Evolutionary conservation across 2,113 vertebrate genomes (phyloP), one percentile per base, ranked within the genome.

Genomic region (Neomonachus schauinslandi): DNA sequence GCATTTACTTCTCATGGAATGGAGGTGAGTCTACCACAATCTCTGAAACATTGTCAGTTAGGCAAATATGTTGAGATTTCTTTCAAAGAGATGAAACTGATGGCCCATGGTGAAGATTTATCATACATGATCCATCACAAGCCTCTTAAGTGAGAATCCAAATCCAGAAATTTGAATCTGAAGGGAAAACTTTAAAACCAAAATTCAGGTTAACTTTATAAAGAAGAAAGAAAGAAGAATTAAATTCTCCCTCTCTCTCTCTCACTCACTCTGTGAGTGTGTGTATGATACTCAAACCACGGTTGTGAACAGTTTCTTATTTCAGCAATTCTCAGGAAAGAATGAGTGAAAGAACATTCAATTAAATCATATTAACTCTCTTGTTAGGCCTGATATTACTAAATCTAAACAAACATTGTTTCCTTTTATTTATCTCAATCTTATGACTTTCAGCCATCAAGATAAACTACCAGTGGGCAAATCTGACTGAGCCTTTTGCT

Each of bases 11-110:
- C 36, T n/a, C 13, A 13, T 24, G 46, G 14, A 84, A 74, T 19
- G 36, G 31, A 86, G 9, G 16, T 53, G 57, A 93, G n/a, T 28
- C 31, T 28, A 79, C 24, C n/a, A 67, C 26, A 69, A 36, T 67
- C 7, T 71, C 55, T 24, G 10, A 24, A 81, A 49, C 3, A 0
- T 86, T 82, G 13, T 49, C 55, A 74, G 31, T 82, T 83, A 22
- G 1, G 67, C n/a, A 28, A n/a, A 42, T 67, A 67, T 46, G 24
- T 28, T 87, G 65, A 83, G 14, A 57, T 86, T 82, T 71, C 28
- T 65, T 97, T 77, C 57, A 42, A 91, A 93, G 42, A 88, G 63
- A 65, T 31, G 26, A 87, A 97, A 91, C 21, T 31, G 61, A 69
- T 63, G 51, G 15, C 63, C 5, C 31, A 26, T 74, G 61, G 33